Conservation (phyloP, 2,888 invertebrate species). For the Amphiduros pacificus region DNA sequence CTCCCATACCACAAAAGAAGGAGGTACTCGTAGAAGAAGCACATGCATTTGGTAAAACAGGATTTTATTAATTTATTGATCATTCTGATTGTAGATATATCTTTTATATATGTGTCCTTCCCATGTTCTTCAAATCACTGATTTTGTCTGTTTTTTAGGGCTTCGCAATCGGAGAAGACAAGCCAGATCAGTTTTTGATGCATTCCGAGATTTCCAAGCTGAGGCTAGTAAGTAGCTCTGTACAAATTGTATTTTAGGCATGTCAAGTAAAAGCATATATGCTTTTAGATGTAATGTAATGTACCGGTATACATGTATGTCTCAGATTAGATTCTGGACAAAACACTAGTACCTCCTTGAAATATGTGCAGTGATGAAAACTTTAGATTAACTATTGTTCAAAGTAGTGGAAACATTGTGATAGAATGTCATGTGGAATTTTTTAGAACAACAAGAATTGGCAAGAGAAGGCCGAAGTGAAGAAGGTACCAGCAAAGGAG, state of each 20-base stretch:
- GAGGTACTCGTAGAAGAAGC: slow-evolving; percentile 61
- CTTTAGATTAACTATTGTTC: no score
- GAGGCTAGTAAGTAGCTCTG: slow-evolving; percentile 58
- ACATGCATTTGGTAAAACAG: slow-evolving; percentile 12
- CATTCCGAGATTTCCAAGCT: slow-evolving; percentile 62
- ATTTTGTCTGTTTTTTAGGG: not conserved
- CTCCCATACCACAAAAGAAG: slow-evolving; percentile 62
- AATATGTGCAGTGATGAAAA: no score
- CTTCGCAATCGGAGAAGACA: slow-evolving; percentile 46
- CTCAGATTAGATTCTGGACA: no score
- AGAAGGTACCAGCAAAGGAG: slow-evolving; percentile 12
- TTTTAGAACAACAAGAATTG: slow-evolving; percentile 46
- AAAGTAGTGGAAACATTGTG: no score
- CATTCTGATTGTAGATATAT: not conserved
- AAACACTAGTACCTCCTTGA: no score
- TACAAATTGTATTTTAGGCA: no score
- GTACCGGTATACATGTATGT: no score
- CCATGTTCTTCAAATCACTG: not conserved
- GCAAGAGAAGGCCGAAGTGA: not conserved
- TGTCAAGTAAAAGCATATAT: no score
- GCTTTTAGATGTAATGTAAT: no score
- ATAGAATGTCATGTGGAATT: no score
- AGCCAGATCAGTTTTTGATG: slow-evolving; percentile 61
- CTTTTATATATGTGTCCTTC: no score
- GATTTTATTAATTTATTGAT: not conserved